These are phyloP conservation scores for Telmatochromis sp. DNA, from an alignment of 2,113 vertebrate genomes.

Conservation along the genomic window DNA sequence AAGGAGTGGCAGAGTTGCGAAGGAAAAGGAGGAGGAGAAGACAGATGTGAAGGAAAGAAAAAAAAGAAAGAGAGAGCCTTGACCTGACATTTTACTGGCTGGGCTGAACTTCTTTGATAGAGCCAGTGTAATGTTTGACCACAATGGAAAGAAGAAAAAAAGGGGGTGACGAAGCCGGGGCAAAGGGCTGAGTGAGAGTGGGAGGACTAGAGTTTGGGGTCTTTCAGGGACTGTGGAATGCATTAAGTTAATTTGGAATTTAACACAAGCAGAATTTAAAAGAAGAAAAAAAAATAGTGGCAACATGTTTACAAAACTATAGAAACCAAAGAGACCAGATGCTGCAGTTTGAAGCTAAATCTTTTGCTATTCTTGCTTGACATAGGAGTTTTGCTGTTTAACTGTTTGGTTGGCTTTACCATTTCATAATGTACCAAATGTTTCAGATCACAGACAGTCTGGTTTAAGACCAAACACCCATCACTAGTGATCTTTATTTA, in stretches of 20 bases:
- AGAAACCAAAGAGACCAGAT: not conserved
- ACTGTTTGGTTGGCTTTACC: not conserved
- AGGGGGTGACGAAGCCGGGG: not conserved
- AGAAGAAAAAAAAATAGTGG: not conserved
- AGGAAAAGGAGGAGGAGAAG: not conserved
- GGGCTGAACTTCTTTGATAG: constrained; percentile 1
- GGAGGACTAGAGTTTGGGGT: not conserved
- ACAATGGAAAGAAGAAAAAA: not conserved
- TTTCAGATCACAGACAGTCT: not conserved
- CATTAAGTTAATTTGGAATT: not conserved
- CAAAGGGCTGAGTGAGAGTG: not conserved
- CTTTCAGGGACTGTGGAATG: not conserved
- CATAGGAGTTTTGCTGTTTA: not conserved
- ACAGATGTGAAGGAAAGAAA: not conserved
- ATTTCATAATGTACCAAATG: not conserved
- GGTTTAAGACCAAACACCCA: not conserved
- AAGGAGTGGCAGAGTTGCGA: not conserved
- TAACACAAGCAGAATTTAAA: not conserved
- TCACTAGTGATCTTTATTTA: not conserved
- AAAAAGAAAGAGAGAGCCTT: not conserved
- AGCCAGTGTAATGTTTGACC: not conserved
- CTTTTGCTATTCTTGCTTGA: not conserved
- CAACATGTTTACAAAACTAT: not conserved
- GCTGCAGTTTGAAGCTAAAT: not conserved
- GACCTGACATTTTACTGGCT: not conserved